Conservation (phyloP, 2,113 vertebrate genomes). For the Sterrhoptilus dennistouni region DNA sequence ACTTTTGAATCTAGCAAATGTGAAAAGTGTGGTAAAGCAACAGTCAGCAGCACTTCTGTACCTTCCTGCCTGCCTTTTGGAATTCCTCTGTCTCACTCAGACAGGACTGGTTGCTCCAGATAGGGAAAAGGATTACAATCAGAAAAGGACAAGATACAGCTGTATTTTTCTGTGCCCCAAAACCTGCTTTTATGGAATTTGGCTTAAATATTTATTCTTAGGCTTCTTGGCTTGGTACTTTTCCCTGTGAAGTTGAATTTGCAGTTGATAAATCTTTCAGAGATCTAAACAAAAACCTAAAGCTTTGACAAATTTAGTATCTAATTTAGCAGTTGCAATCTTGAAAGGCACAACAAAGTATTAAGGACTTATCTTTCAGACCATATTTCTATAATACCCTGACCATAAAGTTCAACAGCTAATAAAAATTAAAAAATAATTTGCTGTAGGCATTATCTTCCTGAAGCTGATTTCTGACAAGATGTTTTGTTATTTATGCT, state of each 20-base stretch:
- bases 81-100: not conserved
- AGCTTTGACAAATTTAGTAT: not conserved
- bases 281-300: not conserved
- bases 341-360: not conserved
- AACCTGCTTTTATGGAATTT: not conserved
- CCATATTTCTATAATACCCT: not conserved
- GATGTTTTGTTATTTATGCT: not conserved
- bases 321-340: not conserved
- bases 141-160: not conserved
- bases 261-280: not conserved
- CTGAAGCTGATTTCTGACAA: not conserved
- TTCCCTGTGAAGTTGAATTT: not conserved
- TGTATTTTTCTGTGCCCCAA: not conserved
- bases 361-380: not conserved
- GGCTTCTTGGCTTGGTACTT: not conserved
- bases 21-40: not conserved
- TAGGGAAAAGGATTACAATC: rapidly evolving
- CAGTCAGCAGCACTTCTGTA: not conserved
- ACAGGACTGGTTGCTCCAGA: not conserved
- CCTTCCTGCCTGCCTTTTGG: not conserved
- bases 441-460: not conserved
- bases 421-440: not conserved
- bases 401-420: not conserved
- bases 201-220: not conserved
- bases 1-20: not conserved